A percentile compares a stretch with the other conserved stretches of the same genome.
Evolutionary conservation across 2,888 invertebrate genomes (phyloP).

Genomic region (Plagodis dolabraria): DNA sequence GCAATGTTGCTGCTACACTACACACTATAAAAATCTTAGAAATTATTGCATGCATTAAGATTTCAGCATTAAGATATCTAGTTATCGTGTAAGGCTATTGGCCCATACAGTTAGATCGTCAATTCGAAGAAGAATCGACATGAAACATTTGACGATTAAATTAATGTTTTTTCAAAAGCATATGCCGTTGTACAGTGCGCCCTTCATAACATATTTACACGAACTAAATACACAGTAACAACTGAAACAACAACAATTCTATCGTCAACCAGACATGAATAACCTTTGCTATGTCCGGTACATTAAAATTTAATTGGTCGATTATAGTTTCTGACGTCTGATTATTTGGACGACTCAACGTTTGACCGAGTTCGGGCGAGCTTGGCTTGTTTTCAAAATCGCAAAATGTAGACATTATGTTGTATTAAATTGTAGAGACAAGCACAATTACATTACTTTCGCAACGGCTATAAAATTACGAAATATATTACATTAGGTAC

Average conservation of each 20-base stretch:
- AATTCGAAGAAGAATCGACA: too few species aligned
- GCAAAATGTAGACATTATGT: slow-evolving; percentile 15
- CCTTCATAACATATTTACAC: too few species aligned
- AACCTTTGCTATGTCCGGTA: neutral
- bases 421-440: slow-evolving; percentile 11
- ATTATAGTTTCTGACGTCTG: slow-evolving; percentile 3
- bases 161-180: too few species aligned
- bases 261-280: slow-evolving; percentile 3
- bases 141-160: too few species aligned
- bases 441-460: slow-evolving; percentile 5
- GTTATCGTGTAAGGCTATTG: too few species aligned
- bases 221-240: neutral
- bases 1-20: too few species aligned
- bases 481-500: neutral
- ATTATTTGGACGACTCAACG: slow-evolving; percentile 2
- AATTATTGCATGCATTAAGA: too few species aligned
- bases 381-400: slow-evolving; percentile 25
- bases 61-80: too few species aligned
- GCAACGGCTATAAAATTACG: slow-evolving; percentile 2
- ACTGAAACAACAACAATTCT: slow-evolving; percentile 5
- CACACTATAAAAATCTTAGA: too few species aligned
- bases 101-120: too few species aligned
- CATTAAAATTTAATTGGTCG: slow-evolving; percentile 3
- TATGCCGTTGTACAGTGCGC: too few species aligned
- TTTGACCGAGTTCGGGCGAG: slow-evolving; percentile 3